Evolutionary conservation across 2,113 vertebrate genomes (phyloP).

Genomic region (Xiphias gladius): DNA sequence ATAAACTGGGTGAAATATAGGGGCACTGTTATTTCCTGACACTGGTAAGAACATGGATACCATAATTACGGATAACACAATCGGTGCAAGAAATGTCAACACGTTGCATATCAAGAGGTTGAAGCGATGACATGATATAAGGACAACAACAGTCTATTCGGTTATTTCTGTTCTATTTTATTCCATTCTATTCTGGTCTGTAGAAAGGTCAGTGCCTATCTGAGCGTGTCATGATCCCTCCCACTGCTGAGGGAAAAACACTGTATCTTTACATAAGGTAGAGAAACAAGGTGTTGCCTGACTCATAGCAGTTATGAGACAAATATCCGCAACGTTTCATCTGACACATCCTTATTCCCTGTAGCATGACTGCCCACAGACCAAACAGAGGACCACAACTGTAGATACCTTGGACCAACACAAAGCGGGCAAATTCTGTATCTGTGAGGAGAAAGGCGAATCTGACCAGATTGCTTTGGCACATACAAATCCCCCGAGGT

Average conservation of each 20-base stretch:
- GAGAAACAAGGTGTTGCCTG: slow-evolving; percentile 62
- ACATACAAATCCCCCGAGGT: slow-evolving; percentile 29
- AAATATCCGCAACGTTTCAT: slow-evolving; percentile 65
- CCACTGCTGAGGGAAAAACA: slow-evolving; percentile 52
- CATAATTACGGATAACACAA: background rate
- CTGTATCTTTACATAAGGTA: slow-evolving; percentile 52
- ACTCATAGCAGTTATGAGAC: slow-evolving; percentile 68
- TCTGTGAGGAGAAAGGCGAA: slow-evolving; percentile 20
- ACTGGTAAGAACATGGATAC: background rate
- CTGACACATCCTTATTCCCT: slow-evolving; percentile 65
- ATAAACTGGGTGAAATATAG: background rate
- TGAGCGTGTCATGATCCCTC: slow-evolving; percentile 57
- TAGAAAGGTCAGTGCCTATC: slow-evolving; percentile 38
- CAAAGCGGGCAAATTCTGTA: slow-evolving; percentile 9
- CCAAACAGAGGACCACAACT: slow-evolving; percentile 30
- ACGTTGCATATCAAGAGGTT: background rate
- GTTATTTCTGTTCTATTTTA: slow-evolving; percentile 31
- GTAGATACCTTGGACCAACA: slow-evolving; percentile 37
- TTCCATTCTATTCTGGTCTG: slow-evolving; percentile 47
- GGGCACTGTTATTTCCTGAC: background rate
- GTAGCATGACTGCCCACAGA: slow-evolving; percentile 49
- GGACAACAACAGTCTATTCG: background rate
- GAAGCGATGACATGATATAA: background rate
- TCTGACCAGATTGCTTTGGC: slow-evolving; percentile 41
- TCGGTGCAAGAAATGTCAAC: background rate